Evolutionary conservation across 2,888 invertebrate species (phyloP).

Genomic region (Chymomyza amoena): DNA sequence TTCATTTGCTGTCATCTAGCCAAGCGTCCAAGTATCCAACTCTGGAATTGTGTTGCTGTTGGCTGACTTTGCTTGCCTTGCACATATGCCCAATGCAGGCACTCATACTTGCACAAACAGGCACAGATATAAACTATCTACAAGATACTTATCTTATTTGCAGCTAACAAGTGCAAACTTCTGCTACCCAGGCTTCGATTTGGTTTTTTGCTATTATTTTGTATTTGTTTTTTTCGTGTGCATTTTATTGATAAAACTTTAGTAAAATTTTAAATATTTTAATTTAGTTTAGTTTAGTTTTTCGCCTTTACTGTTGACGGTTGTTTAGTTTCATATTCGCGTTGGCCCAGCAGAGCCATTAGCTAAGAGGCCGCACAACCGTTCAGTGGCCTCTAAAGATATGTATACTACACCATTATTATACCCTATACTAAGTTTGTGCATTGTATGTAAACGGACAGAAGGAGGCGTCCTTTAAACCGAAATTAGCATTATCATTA

Average conservation of each 20-base stretch:
- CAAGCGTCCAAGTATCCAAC: constrained; percentile 20
- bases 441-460: too few species aligned
- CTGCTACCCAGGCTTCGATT: neutral
- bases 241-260: constrained; percentile 71
- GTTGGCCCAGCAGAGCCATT: constrained; percentile 47
- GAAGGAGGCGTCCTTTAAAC: too few species aligned
- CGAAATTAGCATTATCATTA: too few species aligned
- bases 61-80: neutral
- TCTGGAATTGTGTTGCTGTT: neutral
- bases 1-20: constrained; percentile 67
- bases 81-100: constrained; percentile 51
- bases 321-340: constrained; percentile 34
- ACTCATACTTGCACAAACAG: constrained; percentile 12
- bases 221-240: constrained; percentile 14
- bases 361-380: constrained; percentile 62
- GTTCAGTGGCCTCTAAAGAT: constrained; percentile 41
- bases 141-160: constrained; percentile 28
- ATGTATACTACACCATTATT: neutral
- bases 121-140: neutral
- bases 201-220: neutral
- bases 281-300: constrained; percentile 65
- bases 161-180: constrained; percentile 50
- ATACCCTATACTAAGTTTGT: too few species aligned
- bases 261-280: constrained; percentile 70
- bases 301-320: constrained; percentile 19